Evolutionary conservation across 2,113 vertebrate genomes (phyloP).

Genomic region (Pteronura brasiliensis): DNA sequence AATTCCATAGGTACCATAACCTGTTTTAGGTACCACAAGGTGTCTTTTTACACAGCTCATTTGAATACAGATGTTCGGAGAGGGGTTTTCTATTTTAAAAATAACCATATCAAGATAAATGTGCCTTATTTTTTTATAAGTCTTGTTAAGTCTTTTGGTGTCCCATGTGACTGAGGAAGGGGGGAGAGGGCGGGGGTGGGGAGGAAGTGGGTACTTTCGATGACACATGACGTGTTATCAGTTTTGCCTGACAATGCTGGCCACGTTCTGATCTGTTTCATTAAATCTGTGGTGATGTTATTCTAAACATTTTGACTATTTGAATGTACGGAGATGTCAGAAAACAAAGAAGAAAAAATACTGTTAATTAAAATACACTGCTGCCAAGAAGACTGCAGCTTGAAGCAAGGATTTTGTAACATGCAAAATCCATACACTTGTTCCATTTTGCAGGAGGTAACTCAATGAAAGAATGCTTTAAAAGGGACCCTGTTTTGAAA

Average conservation of each 20-base stretch:
- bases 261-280: constrained; percentile 83
- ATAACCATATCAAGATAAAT: constrained; percentile 86
- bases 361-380: constrained; percentile 77
- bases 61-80: constrained; percentile 81
- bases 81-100: constrained; percentile 87
- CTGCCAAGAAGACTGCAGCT: constrained; percentile 77
- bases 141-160: constrained; percentile 85
- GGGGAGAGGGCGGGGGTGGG: neutral
- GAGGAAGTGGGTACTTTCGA: constrained; percentile 74
- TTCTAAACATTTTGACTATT: constrained; percentile 84
- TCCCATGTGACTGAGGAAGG: constrained; percentile 75
- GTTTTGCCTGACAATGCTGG: constrained; percentile 80
- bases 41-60: constrained; percentile 84
- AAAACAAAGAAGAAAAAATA: constrained; percentile 60
- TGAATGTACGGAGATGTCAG: constrained; percentile 84
- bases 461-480: constrained; percentile 79
- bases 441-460: constrained; percentile 71
- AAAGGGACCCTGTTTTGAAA: constrained; percentile 50
- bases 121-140: constrained; percentile 91
- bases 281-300: constrained; percentile 79
- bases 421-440: constrained; percentile 61
- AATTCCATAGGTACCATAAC: constrained; percentile 67
- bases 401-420: constrained; percentile 74
- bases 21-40: constrained; percentile 66
- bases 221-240: constrained; percentile 77